Base-by-base conservation (phyloP, 2,888 invertebrate species). In the Netelia inedita region DNA sequence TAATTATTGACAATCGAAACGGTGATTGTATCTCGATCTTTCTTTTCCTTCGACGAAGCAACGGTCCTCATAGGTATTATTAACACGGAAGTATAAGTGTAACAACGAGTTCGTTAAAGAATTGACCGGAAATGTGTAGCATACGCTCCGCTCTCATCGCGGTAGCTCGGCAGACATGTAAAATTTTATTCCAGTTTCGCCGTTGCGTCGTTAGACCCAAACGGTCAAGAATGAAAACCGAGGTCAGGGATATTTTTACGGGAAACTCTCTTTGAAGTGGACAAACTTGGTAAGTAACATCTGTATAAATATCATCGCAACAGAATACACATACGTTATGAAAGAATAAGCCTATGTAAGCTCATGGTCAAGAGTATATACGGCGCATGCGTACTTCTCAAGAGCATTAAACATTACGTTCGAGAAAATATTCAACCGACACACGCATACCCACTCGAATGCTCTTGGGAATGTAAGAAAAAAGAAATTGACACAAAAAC, bases 191-290 rank as follows among this genome's bases (percentile, higher is more conserved):
- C 69, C 65, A 19, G 57, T 76, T 71, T 16, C 65, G 50, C 78
- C 76, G 71, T 72, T 50, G 50, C 65, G 50, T 82, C 76, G 71
- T 72, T 50, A 59, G 66, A 35, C 59, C 16, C 35, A 78, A 76
- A 78, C 72, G 59, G 65, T 72, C 66, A 78, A 78, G 82, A 76
- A 59, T 71, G 59, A 46, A 59, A 14, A 14, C 63, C 50, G 11
- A 74, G 79, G 73, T 79, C 68, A 68, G 5, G 55, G 79, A 79
- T 79, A 74, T 83, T 79, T 83, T 74, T 63, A 82, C 65, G 73
- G 53, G 46, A 46, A 55, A 61, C 61, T 63, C 73, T 63, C 66
- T 41, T 57, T 28, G 50, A 76, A 76, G 69, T 50, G 71, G 41
- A 72, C 46, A 71, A 57, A 46, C 63, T 71, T 69, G 50, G 55